A percentile compares a stretch with the other conserved stretches of the same genome.
These are phyloP conservation scores for Ailuropoda melanoleuca DNA, from an alignment of 2,113 vertebrate genomes.

Conservation along the genomic window DNA sequence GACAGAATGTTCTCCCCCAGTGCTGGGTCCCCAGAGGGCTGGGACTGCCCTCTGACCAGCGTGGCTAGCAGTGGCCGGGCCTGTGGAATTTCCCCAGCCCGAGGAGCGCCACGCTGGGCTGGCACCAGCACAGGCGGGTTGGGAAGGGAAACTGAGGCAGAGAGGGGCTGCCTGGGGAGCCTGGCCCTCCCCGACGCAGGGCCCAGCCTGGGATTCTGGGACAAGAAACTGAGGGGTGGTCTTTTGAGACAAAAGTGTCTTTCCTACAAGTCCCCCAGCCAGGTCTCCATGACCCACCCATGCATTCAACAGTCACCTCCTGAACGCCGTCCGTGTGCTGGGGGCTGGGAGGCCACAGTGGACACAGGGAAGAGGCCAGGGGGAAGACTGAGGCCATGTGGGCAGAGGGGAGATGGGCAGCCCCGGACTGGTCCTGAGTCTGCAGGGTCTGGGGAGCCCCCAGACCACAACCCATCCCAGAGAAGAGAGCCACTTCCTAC, in stretches of 20 bases:
- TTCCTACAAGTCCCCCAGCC: neutral
- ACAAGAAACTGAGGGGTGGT: neutral
- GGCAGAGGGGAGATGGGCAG: neutral
- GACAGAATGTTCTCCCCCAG: neutral
- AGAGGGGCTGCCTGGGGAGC: too few relatives aligned
- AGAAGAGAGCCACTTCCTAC: neutral
- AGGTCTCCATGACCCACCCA: accelerated
- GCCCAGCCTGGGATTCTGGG: neutral
- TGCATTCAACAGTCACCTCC: neutral
- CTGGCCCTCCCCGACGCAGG: accelerated
- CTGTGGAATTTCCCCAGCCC: neutral
- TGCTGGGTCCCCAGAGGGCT: neutral
- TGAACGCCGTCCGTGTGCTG: accelerated
- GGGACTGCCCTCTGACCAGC: neutral
- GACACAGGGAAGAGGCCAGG: accelerated
- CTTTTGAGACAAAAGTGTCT: neutral
- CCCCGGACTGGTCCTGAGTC: neutral
- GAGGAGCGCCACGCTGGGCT: accelerated
- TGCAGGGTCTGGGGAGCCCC: neutral
- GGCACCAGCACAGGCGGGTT: accelerated
- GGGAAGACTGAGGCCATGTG: neutral
- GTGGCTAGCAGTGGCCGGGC: neutral
- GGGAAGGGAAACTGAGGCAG: neutral
- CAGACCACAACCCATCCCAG: neutral
- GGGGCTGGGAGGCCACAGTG: neutral